Evolutionary conservation across 2,113 vertebrate species (phyloP).

Genomic region (Galemys pyrenaicus): DNA sequence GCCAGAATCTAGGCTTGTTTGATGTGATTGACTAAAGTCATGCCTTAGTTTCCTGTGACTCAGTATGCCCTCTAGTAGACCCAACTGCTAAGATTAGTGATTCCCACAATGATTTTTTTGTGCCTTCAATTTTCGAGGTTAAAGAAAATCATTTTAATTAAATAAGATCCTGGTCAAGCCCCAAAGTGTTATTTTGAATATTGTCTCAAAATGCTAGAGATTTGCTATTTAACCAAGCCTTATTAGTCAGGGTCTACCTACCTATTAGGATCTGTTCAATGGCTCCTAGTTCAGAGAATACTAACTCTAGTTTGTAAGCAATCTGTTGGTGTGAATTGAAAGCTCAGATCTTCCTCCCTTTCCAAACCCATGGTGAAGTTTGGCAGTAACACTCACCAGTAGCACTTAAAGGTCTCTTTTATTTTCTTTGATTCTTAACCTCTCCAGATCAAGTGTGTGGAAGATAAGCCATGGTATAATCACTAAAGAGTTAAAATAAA

Average conservation of each 20-base stretch:
- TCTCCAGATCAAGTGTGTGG: not conserved
- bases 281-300: not conserved
- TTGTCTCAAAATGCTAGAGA: not conserved
- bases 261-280: not conserved
- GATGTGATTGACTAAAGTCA: not conserved
- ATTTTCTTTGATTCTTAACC: not conserved
- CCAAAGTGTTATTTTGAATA: not conserved
- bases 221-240: not conserved
- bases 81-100: not conserved
- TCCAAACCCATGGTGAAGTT: not conserved
- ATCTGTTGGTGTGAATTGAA: not conserved
- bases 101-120: not conserved
- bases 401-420: not conserved
- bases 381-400: not conserved
- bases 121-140: not conserved
- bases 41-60: not conserved
- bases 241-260: not conserved
- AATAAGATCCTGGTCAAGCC: not conserved
- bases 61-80: not conserved
- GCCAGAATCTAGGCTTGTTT: not conserved
- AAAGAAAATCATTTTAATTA: not conserved
- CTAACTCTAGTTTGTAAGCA: not conserved
- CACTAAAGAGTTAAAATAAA: not conserved
- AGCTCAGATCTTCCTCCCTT: not conserved
- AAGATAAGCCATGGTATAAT: not conserved